These are phyloP conservation scores for Galendromus occidentalis DNA, from an alignment of 1,140 invertebrate species.

Conservation along the genomic window DNA sequence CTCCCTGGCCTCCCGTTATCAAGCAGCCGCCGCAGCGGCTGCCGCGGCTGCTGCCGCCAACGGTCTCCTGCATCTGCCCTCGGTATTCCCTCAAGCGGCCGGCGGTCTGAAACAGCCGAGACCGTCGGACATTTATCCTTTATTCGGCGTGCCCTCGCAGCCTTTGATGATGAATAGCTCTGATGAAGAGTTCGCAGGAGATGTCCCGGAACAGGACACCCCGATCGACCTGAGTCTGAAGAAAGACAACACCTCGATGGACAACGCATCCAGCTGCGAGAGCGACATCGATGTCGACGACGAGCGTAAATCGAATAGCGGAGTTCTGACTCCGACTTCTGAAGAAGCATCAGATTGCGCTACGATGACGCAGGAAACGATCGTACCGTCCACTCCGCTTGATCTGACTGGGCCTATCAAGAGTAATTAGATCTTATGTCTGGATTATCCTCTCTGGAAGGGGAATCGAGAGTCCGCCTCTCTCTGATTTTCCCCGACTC, in stretches of 20 bases:
- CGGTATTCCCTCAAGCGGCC: background rate
- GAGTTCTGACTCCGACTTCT: background rate
- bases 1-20: background rate
- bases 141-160: background rate
- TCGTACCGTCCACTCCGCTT: background rate
- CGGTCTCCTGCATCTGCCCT: background rate
- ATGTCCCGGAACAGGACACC: constrained; percentile 23
- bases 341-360: background rate
- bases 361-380: background rate
- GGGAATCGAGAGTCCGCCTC: too few species aligned
- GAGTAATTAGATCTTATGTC: background rate
- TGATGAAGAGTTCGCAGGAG: constrained; percentile 14
- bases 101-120: background rate
- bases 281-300: constrained; percentile 9
- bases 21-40: background rate
- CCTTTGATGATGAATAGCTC: constrained; percentile 1
- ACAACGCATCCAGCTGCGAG: constrained; percentile 3
- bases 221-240: constrained; percentile 23
- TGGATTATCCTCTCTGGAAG: too few species aligned
- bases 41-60: background rate
- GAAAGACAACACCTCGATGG: constrained; percentile 16
- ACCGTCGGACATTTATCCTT: background rate
- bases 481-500: background rate
- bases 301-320: background rate
- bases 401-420: constrained; percentile 1